Conservation (phyloP, 1,140 invertebrate genomes). For the Dolichoris vasculosae region DNA sequence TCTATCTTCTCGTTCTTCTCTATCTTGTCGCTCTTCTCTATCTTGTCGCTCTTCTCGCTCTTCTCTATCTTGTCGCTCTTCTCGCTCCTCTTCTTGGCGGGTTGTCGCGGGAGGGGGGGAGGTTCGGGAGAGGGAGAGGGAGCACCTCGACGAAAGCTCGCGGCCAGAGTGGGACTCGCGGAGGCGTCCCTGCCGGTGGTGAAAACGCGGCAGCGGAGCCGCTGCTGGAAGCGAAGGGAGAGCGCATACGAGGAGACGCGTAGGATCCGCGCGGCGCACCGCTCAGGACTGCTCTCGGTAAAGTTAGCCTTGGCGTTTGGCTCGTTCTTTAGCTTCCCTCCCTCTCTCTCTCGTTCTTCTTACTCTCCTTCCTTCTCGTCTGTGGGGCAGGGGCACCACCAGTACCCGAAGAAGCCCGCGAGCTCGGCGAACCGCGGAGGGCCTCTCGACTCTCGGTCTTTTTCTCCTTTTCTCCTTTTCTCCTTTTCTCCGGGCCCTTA, state of each 20-base stretch:
- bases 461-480: constrained; percentile 11
- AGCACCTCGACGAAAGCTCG: neutral
- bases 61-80: too few species aligned
- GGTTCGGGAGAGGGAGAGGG: neutral
- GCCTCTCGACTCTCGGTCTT: neutral
- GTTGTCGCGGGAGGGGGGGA: neutral
- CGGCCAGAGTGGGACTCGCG: neutral
- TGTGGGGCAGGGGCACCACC: constrained; percentile 18
- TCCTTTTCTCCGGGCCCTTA: constrained; percentile 6
- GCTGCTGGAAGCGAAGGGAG: neutral
- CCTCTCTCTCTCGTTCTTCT: neutral
- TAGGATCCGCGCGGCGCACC: constrained; percentile 39
- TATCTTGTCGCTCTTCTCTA: too few species aligned
- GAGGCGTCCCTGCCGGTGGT: neutral
- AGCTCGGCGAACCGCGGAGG: neutral
- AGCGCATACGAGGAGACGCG: neutral
- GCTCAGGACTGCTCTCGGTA: constrained; percentile 32
- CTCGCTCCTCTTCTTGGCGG: neutral
- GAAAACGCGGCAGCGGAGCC: neutral
- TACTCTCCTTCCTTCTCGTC: constrained; percentile 10
- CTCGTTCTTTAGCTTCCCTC: constrained; percentile 23
- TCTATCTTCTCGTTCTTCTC: too few species aligned
- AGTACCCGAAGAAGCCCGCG: neutral
- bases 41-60: too few species aligned
- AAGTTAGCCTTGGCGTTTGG: constrained; percentile 28